phyloP scores from a whole-genome alignment of 1,140 invertebrate species.

The Drosophila pandora region DNA sequence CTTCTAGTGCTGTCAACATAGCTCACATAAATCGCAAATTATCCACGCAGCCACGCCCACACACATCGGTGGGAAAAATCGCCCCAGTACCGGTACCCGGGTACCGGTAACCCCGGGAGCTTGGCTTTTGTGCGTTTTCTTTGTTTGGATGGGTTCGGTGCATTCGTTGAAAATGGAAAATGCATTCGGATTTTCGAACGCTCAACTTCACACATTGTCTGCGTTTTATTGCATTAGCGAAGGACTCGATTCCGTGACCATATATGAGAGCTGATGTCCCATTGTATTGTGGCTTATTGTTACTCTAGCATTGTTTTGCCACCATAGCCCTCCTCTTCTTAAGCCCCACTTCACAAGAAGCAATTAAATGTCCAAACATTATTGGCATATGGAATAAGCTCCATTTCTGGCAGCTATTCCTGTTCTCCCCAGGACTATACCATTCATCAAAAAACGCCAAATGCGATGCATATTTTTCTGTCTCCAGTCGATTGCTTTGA shows the following conservation, averaged over 20 bases:
- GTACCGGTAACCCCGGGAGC: constrained; percentile 28
- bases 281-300: constrained; percentile 20
- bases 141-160: constrained; percentile 44
- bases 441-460: background rate
- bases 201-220: constrained; percentile 78
- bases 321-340: too few relatives aligned
- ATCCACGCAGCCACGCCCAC: constrained; percentile 72
- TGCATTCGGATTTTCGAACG: constrained; percentile 75
- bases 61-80: constrained; percentile 5
- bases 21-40: constrained; percentile 80
- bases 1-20: constrained; percentile 54
- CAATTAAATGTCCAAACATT: constrained; percentile 28
- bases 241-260: constrained; percentile 8
- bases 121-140: constrained; percentile 72
- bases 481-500: constrained; percentile 15
- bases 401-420: background rate
- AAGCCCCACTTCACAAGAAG: background rate
- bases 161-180: constrained; percentile 66
- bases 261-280: constrained; percentile 7
- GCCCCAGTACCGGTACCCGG: background rate
- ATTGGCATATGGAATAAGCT: background rate
- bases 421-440: background rate
- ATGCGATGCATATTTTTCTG: constrained; percentile 9
- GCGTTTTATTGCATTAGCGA: constrained; percentile 75
- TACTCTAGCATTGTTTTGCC: constrained; percentile 15